Evolutionary conservation across 2,113 vertebrate species (phyloP).

Genomic region (Salvator merianae): DNA sequence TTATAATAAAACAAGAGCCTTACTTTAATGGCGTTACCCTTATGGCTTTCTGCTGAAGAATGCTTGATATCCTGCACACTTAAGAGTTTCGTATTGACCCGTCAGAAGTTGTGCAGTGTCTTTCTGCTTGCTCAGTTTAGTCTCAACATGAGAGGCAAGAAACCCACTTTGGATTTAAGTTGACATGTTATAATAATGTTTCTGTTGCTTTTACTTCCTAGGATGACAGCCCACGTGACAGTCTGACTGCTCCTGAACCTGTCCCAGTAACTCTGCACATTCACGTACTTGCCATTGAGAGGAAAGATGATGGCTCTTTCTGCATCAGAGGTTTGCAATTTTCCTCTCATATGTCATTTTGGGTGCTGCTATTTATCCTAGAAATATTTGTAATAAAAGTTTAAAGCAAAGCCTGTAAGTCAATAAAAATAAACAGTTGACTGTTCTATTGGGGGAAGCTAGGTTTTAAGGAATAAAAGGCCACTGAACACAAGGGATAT

Average conservation of each 20-base stretch:
- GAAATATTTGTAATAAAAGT: neutral
- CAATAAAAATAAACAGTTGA: neutral
- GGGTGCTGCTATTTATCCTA: neutral
- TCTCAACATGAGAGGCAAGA: neutral
- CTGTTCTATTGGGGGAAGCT: no score
- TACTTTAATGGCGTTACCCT: neutral
- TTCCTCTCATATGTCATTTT: neutral
- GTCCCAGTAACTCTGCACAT: slow-evolving; percentile 84
- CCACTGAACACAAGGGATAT: no score
- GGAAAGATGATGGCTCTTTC: slow-evolving; percentile 91
- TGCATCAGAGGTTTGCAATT: slow-evolving; percentile 85
- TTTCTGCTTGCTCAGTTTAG: neutral
- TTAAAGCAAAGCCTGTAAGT: neutral
- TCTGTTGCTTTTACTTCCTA: slow-evolving; percentile 62
- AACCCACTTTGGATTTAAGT: neutral
- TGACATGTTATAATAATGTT: neutral
- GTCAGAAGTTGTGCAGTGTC: no score
- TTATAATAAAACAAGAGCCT: neutral
- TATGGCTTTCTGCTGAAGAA: no score
- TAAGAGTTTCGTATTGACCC: no score
- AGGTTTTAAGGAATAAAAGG: neutral
- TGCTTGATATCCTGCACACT: neutral
- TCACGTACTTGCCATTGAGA: slow-evolving; percentile 87
- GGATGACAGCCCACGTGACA: slow-evolving; percentile 88
- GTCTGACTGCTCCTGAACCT: slow-evolving; percentile 72